Conservation (phyloP, 2,797 vertebrate species). For the Harpagifer antarcticus region DNA sequence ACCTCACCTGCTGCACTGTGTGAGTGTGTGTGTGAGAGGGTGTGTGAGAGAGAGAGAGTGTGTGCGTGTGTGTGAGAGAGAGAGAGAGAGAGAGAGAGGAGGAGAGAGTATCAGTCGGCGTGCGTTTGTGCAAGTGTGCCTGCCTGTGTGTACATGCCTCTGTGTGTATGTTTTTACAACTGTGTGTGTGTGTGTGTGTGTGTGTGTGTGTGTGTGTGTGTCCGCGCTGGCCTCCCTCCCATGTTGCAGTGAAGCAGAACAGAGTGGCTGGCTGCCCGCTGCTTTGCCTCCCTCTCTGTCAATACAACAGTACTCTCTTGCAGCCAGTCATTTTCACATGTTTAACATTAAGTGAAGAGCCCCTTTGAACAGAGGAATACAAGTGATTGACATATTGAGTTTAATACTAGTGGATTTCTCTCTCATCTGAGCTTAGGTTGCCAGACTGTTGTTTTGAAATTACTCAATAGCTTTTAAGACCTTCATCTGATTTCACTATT, state of each 20-base stretch:
- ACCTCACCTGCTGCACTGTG: constrained; percentile 87
- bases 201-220: constrained; percentile 50
- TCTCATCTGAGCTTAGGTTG: constrained; percentile 54
- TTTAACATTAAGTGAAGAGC: constrained; percentile 78
- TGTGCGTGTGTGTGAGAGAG: too few species aligned
- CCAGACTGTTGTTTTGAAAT: constrained; percentile 60
- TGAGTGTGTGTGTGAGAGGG: constrained; percentile 52
- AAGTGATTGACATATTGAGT: constrained; percentile 70
- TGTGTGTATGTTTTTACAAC: constrained; percentile 15
- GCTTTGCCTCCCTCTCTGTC: constrained; percentile 82
- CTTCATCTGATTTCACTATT: constrained; percentile 42
- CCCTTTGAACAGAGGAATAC: constrained; percentile 65
- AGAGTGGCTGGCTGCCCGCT: constrained; percentile 84
- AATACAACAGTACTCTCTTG: constrained; percentile 81
- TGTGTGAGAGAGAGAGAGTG: constrained; percentile 17
- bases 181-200: constrained; percentile 25
- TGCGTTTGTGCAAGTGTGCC: constrained; percentile 57
- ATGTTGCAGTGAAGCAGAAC: constrained; percentile 85
- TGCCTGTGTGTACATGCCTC: constrained; percentile 10
- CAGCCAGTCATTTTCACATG: constrained; percentile 79
- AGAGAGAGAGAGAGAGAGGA: constrained; percentile 3
- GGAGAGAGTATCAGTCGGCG: constrained; percentile 48
- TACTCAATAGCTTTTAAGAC: constrained; percentile 47
- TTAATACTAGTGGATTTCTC: constrained; percentile 61
- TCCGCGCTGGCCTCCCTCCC: constrained; percentile 79